Evolutionary conservation across 1,140 invertebrate genomes (phyloP).

Genomic region (Drosophila sp.): DNA sequence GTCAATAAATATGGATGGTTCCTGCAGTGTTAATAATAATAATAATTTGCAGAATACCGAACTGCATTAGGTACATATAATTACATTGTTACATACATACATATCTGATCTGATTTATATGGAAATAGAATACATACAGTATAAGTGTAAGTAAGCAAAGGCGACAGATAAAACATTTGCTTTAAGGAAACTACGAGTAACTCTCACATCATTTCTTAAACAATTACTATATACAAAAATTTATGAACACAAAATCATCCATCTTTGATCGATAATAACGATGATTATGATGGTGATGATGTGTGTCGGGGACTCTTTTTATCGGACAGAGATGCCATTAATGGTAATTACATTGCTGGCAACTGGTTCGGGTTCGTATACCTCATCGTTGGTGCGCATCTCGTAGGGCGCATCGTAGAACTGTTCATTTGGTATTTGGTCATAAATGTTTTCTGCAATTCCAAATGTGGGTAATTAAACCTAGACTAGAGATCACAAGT

Average conservation of each 20-base stretch:
- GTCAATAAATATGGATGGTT: constrained; percentile 13
- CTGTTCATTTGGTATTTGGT: constrained; percentile 82
- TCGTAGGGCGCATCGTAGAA: constrained; percentile 85
- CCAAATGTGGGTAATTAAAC: background rate
- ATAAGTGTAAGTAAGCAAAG: constrained; percentile 10
- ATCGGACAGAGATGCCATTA: constrained; percentile 89
- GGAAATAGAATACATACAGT: constrained; percentile 15
- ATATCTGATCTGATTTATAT: constrained; percentile 26
- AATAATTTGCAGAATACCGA: constrained; percentile 6
- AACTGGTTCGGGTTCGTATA: constrained; percentile 88
- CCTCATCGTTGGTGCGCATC: constrained; percentile 86
- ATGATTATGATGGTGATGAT: background rate
- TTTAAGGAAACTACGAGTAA: constrained; percentile 45
- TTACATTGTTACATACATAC: constrained; percentile 15
- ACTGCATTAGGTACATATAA: constrained; percentile 12
- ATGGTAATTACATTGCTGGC: constrained; percentile 88
- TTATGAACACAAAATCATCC: constrained; percentile 57
- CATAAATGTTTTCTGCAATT: constrained; percentile 79
- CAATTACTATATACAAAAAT: constrained; percentile 65
- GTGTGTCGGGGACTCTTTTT: constrained; percentile 4
- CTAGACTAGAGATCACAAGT: background rate
- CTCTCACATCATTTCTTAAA: constrained; percentile 52
- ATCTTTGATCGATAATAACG: constrained; percentile 31
- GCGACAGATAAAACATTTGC: constrained; percentile 22
- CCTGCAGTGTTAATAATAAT: constrained; percentile 14